These are phyloP conservation scores for Zonotrichia leucophrys DNA, from an alignment of 2,113 vertebrate genomes.

Conservation along the genomic window DNA sequence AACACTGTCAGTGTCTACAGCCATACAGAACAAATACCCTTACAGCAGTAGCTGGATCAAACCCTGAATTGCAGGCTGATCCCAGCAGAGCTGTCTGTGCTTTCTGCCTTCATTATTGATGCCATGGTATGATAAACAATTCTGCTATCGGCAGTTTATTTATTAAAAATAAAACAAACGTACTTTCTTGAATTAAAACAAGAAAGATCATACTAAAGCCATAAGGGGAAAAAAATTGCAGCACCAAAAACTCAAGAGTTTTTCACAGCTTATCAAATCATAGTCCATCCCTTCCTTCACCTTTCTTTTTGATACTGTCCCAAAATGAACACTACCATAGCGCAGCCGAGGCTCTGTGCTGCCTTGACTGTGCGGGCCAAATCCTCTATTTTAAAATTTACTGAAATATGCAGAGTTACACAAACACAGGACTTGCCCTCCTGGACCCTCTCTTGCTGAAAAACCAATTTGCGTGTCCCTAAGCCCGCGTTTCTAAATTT, in stretches of 20 bases:
- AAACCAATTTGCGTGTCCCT: neutral
- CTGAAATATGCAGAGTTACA: neutral
- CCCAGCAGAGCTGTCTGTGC: neutral
- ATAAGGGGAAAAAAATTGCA: neutral
- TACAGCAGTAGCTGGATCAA: neutral
- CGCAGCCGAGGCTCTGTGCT: neutral
- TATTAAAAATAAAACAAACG: neutral
- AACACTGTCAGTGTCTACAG: neutral
- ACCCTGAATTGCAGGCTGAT: neutral
- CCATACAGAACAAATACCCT: neutral
- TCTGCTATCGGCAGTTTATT: neutral
- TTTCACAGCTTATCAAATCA: neutral
- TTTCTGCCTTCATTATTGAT: neutral
- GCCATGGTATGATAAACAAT: neutral
- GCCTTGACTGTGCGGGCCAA: neutral
- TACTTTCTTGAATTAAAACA: neutral
- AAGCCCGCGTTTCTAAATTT: slow-evolving; percentile 22
- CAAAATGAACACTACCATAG: neutral
- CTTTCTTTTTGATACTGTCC: neutral
- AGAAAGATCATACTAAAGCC: neutral
- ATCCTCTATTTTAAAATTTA: neutral
- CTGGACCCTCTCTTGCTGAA: neutral
- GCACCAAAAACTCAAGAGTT: neutral
- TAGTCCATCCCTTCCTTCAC: neutral
- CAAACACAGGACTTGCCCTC: neutral